Base-by-base conservation (phyloP, 2,797 vertebrate genomes). In the Dryobates pubescens region DNA sequence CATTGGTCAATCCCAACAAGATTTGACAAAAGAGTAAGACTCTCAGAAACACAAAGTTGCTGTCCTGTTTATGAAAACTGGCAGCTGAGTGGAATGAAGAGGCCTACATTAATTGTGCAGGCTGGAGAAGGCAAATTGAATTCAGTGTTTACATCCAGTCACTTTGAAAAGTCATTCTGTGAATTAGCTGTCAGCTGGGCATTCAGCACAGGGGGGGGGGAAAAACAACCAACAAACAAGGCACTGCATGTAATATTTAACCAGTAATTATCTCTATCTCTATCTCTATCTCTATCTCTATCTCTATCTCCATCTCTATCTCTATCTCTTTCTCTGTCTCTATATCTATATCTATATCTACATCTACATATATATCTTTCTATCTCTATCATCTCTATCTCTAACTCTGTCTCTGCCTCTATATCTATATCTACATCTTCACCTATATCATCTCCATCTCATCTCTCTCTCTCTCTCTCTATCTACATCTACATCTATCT, bases 1-100 rank as follows among this genome's bases (percentile, higher is more conserved):
- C 4, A 0, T 72, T 92, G 47, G 51, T 77, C 30, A 3, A 7
- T 80, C 62, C 90, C 62, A 80, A 72, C 47, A 61, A 75, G 8
- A 85, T 58, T 34, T 95, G 84, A 90, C 76, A 89, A 62, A 75
- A 71, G 57, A 90, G 80, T 68, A 63, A 36, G 54, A 81, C 56
- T 63, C 71, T 49, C 49, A 80, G 65, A 83, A 90, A 59, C 7
- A 62, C n/a, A 29, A 90, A 84, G 58, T 58, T 8, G 26, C 3
- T 80, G 29, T 58, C 7, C 24, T 80, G n/a, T 29, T 85, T 82
- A 87, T 83, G 69, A 87, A 78, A 84, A 82, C 32, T 80, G 86
- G 62, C 72, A 94, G 41, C 6, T 85, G 75, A 69, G 13, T 68
- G 36, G 89, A 88, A 90, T 27, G 12, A 29, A 92, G 49, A 88